These are phyloP conservation scores for Acromyrmex echinatior DNA, from an alignment of 1,140 invertebrate species.

Conservation along the genomic window DNA sequence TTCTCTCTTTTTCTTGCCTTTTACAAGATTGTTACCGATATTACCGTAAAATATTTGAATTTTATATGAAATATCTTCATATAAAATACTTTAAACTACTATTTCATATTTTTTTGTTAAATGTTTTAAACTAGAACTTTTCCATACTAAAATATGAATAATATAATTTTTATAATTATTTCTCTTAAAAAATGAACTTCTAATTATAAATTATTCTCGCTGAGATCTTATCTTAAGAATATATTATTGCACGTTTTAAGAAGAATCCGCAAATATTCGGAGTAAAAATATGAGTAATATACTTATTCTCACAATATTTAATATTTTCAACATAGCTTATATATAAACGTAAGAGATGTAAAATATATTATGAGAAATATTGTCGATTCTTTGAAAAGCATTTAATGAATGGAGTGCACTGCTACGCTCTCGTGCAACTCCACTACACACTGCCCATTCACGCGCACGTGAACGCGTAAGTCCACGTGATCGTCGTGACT, in stretches of 20 bases:
- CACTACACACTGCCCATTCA: constrained; percentile 23
- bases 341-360: not conserved
- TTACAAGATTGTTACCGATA: not conserved
- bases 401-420: constrained; percentile 7
- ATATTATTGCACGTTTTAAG: not conserved
- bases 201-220: not conserved
- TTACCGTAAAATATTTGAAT: not conserved
- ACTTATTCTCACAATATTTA: not conserved
- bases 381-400: not conserved
- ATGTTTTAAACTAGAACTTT: not conserved
- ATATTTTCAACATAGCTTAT: not conserved
- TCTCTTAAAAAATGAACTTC: not conserved
- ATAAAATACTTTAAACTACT: not conserved
- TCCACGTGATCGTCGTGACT: constrained; percentile 45
- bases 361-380: not conserved
- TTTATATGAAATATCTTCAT: not conserved
- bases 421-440: constrained; percentile 4
- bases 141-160: not conserved
- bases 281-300: not conserved
- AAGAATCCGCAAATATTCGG: not conserved
- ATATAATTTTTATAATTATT: not conserved
- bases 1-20: not conserved
- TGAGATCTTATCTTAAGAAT: not conserved
- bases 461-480: constrained; percentile 29
- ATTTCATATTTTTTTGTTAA: not conserved